These are phyloP conservation scores for Unio delphinus DNA, from an alignment of 2,888 invertebrate species.

Conservation along the genomic window DNA sequence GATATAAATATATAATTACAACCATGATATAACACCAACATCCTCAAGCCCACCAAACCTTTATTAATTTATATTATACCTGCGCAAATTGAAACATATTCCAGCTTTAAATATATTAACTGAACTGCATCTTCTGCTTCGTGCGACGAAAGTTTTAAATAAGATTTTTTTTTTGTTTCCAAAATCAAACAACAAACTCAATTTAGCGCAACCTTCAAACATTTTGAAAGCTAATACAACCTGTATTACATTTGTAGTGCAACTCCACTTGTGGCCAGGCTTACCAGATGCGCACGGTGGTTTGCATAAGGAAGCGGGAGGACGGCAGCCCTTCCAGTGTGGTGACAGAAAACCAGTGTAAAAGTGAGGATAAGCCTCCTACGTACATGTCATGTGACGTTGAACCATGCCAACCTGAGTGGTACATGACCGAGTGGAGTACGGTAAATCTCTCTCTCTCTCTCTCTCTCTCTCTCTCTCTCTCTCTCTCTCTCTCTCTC, in stretches of 20 bases:
- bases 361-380: conserved; percentile 40
- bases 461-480: no score
- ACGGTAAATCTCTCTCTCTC: conserved; percentile 29
- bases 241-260: conserved; percentile 39
- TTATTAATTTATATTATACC: no score
- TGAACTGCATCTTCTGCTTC: no score
- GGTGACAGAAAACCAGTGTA: conserved; percentile 45
- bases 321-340: conserved; percentile 22
- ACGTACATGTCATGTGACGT: conserved; percentile 32
- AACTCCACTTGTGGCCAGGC: conserved; percentile 55
- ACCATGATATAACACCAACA: no score
- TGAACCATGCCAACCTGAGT: conserved; percentile 41
- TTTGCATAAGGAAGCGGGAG: conserved; percentile 39
- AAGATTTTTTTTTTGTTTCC: no score
- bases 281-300: conserved; percentile 41
- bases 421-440: conserved; percentile 57
- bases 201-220: background rate
- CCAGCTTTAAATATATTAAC: no score
- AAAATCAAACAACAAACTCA: no score
- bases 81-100: no score
- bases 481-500: no score
- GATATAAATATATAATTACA: no score
- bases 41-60: no score
- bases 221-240: background rate
- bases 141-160: no score